Evolutionary conservation across 2,888 invertebrate genomes (phyloP).

Genomic region (Rhaphigaster nebulosa): DNA sequence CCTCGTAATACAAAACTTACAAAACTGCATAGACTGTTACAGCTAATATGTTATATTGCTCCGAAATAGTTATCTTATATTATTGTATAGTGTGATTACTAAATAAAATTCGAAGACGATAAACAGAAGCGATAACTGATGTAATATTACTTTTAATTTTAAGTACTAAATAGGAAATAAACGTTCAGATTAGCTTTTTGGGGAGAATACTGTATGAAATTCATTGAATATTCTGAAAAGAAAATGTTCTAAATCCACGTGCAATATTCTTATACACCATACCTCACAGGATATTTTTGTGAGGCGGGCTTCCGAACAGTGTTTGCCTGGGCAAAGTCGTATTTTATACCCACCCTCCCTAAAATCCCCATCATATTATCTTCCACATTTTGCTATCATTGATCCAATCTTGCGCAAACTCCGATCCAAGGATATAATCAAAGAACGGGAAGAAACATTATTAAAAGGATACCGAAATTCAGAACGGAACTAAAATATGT

Average conservation of each 20-base stretch:
- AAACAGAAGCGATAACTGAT: too few species aligned
- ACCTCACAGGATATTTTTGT: not conserved
- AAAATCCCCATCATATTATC: not conserved
- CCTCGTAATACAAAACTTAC: too few species aligned
- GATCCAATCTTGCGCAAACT: not conserved
- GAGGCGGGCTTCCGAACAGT: not conserved
- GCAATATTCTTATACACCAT: not conserved
- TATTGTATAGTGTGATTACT: too few species aligned
- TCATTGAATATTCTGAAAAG: not conserved
- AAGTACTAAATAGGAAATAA: too few species aligned
- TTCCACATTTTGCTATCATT: not conserved
- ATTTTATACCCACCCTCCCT: not conserved
- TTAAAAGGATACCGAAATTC: not conserved
- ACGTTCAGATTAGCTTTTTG: too few species aligned
- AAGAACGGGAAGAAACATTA: not conserved
- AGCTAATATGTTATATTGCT: too few species aligned
- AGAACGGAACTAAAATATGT: too few species aligned
- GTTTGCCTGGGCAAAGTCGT: not conserved
- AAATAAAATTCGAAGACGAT: too few species aligned
- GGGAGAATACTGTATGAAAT: not conserved
- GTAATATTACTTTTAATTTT: too few species aligned
- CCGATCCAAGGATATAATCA: not conserved
- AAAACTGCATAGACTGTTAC: too few species aligned
- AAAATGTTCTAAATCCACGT: not conserved
- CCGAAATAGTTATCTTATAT: too few species aligned